phyloP scores from a whole-genome alignment of 2,797 vertebrate genomes.

The Champsocephalus gunnari region DNA sequence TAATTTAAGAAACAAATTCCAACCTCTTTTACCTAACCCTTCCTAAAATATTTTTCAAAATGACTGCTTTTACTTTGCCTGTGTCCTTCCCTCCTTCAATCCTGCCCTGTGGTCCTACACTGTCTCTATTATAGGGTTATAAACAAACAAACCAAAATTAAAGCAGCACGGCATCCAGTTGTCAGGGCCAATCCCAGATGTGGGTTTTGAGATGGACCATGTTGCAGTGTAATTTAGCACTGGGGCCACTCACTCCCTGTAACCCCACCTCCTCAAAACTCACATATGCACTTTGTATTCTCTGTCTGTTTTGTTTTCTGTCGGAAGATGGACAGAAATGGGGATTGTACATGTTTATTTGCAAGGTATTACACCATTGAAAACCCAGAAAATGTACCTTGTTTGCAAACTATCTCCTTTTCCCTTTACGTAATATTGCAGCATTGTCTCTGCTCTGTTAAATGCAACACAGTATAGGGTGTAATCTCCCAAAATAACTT shows the following conservation, averaged over 20 bases:
- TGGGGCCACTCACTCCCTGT: constrained; percentile 62
- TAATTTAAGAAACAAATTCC: constrained; percentile 25
- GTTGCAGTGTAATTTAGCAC: constrained; percentile 82
- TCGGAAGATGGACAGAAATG: constrained; percentile 33
- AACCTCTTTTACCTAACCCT: constrained; percentile 24
- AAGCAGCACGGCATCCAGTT: constrained; percentile 84
- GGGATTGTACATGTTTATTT: constrained; percentile 23
- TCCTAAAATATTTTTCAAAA: constrained; percentile 52
- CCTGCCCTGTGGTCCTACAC: constrained; percentile 77
- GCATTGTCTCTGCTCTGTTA: constrained; percentile 11
- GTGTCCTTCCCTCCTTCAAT: constrained; percentile 62
- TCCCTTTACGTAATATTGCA: too few relatives aligned
- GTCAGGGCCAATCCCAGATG: constrained; percentile 86
- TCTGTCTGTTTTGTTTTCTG: constrained; percentile 17
- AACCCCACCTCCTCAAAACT: constrained; percentile 50
- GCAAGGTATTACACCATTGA: background rate
- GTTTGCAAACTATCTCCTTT: too few relatives aligned
- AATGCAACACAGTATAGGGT: constrained; percentile 16
- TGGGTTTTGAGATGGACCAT: constrained; percentile 84
- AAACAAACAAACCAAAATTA: constrained; percentile 87
- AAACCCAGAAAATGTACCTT: background rate
- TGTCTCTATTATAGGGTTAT: constrained; percentile 87
- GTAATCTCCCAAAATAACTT: constrained; percentile 38
- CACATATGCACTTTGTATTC: constrained; percentile 51
- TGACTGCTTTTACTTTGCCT: constrained; percentile 71